Percentiles rank a stretch among this genome's conserved stretches.
These are phyloP conservation scores for Apantesis nais DNA, from an alignment of 2,888 invertebrate genomes.

Conservation along the genomic window DNA sequence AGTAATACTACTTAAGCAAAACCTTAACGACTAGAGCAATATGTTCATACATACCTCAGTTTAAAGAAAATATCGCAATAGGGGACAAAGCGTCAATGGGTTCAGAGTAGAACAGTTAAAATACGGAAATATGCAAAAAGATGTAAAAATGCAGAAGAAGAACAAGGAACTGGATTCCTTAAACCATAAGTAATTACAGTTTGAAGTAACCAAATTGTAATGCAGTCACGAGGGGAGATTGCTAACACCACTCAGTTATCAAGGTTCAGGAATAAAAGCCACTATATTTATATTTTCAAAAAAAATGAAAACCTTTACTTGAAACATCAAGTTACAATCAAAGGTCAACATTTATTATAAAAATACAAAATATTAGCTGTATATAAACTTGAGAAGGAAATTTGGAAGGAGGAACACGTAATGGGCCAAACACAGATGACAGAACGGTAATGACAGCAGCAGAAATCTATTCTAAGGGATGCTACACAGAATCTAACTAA, in stretches of 20 bases:
- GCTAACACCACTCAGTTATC: slow-evolving; percentile 74
- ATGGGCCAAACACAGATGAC: slow-evolving; percentile 50
- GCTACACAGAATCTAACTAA: slow-evolving; percentile 57
- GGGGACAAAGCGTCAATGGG: slow-evolving; percentile 52
- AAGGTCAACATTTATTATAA: slow-evolving; percentile 66
- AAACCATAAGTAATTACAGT: slow-evolving; percentile 85
- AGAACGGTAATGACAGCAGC: slow-evolving; percentile 49
- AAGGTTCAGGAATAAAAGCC: slow-evolving; percentile 56
- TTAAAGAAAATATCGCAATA: slow-evolving; percentile 50
- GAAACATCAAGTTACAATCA: slow-evolving; percentile 66
- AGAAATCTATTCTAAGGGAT: slow-evolving; percentile 47
- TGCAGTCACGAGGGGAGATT: slow-evolving; percentile 87
- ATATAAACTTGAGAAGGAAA: slow-evolving; percentile 60
- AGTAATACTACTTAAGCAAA: slow-evolving; percentile 36
- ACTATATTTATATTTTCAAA: slow-evolving; percentile 53
- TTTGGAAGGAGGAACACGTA: slow-evolving; percentile 39
- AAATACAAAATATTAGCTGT: slow-evolving; percentile 59
- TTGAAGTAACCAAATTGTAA: slow-evolving; percentile 85
- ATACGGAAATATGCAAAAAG: slow-evolving; percentile 40
- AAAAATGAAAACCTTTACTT: slow-evolving; percentile 70
- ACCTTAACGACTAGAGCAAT: slow-evolving; percentile 34
- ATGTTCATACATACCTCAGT: slow-evolving; percentile 52
- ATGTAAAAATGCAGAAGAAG: slow-evolving; percentile 72
- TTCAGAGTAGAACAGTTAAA: slow-evolving; percentile 43
- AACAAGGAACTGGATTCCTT: slow-evolving; percentile 84